phyloP scores from a whole-genome alignment of 2,797 vertebrate genomes.

The Tenualosa thibaudeaui region DNA sequence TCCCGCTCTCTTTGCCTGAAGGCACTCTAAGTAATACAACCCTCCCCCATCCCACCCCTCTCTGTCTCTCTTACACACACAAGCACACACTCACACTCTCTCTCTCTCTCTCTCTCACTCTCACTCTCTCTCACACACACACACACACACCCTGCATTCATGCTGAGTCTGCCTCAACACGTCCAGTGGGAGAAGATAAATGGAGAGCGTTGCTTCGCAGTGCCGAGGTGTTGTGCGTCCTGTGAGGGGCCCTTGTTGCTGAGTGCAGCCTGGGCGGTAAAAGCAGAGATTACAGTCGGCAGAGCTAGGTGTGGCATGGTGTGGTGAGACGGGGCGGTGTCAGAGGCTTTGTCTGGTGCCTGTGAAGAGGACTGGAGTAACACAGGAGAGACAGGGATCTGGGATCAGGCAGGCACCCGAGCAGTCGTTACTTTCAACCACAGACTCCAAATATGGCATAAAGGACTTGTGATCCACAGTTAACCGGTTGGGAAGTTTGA shows the following conservation, averaged over 20 bases:
- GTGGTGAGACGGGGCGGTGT: slow-evolving; percentile 70
- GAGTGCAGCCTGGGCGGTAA: slow-evolving; percentile 63
- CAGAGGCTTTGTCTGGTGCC: slow-evolving; percentile 72
- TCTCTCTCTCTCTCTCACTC: slow-evolving; percentile 22
- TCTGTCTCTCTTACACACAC: slow-evolving; percentile 37
- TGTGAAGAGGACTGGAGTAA: slow-evolving; percentile 38
- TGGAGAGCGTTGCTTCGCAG: slow-evolving; percentile 61
- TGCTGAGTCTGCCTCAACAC: slow-evolving; percentile 70
- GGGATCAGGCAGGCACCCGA: neutral
- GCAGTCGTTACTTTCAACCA: neutral
- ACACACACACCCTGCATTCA: slow-evolving; percentile 36
- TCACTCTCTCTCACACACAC: slow-evolving; percentile 39
- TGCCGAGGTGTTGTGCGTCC: slow-evolving; percentile 62
- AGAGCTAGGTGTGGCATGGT: slow-evolving; percentile 72
- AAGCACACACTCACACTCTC: neutral
- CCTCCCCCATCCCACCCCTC: slow-evolving; percentile 63
- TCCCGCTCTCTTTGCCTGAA: slow-evolving; percentile 61
- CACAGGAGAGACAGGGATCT: neutral
- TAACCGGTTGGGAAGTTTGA: neutral
- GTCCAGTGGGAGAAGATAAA: slow-evolving; percentile 75
- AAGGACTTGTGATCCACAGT: neutral
- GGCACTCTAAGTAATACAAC: slow-evolving; percentile 72
- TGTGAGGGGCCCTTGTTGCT: slow-evolving; percentile 62
- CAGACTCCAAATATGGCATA: neutral
- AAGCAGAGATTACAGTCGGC: slow-evolving; percentile 70